These are phyloP conservation scores for Drosophila cracens DNA, from an alignment of 2,888 invertebrate species.

Conservation along the genomic window DNA sequence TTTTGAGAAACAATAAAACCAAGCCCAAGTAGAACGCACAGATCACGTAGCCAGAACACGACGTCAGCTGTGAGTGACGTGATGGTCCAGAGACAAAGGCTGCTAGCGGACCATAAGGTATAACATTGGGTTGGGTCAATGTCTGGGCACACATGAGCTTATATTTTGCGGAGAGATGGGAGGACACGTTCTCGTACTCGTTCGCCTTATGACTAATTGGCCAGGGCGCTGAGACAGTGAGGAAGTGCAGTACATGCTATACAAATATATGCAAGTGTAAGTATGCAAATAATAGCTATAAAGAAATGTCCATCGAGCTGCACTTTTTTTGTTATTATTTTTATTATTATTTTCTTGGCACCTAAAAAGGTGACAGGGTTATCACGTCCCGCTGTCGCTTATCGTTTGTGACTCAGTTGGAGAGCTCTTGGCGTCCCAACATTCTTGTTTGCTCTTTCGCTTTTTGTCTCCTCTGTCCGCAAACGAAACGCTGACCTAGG, in stretches of 20 bases:
- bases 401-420: slow-evolving; percentile 45
- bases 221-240: slow-evolving; percentile 4
- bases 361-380: slow-evolving; percentile 44
- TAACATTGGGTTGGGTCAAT: slow-evolving; percentile 26
- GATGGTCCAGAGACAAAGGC: slow-evolving; percentile 36
- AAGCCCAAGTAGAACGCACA: slow-evolving; percentile 3
- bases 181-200: slow-evolving; percentile 8
- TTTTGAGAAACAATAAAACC: not conserved
- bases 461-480: not conserved
- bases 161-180: not conserved
- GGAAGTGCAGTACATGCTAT: not conserved
- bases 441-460: not conserved
- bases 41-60: slow-evolving; percentile 20
- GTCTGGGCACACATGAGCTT: slow-evolving; percentile 18
- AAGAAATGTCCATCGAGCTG: slow-evolving; percentile 13
- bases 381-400: slow-evolving; percentile 28
- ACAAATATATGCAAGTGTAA: not conserved
- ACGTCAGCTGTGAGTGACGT: slow-evolving; percentile 12
- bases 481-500: slow-evolving; percentile 55
- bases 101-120: not conserved
- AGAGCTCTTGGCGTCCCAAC: not conserved
- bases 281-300: slow-evolving; percentile 12
- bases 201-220: slow-evolving; percentile 39
- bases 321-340: not conserved
- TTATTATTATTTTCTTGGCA: slow-evolving; percentile 6